phyloP scores from a whole-genome alignment of 2,113 vertebrate species.

The Acrocephalus kingi region DNA sequence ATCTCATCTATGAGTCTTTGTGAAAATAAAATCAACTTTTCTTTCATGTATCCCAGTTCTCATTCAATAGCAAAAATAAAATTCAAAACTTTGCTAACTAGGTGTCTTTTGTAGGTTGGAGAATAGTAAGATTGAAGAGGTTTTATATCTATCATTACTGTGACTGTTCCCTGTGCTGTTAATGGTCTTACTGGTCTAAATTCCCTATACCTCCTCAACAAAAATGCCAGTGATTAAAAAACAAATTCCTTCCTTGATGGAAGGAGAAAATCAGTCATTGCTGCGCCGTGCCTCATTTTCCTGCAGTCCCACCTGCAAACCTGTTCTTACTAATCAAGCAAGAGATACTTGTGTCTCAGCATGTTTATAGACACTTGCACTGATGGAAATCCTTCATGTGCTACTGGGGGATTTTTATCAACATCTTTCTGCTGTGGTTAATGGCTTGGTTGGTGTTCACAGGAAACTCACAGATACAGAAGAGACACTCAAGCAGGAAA shows the following conservation, averaged over 20 bases:
- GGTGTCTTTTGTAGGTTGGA: not conserved
- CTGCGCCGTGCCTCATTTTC: not conserved
- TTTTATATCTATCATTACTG: not conserved
- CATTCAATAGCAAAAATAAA: not conserved
- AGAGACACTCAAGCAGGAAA: not conserved
- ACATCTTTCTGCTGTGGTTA: not conserved
- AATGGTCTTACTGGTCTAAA: not conserved
- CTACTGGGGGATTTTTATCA: not conserved
- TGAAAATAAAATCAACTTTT: not conserved
- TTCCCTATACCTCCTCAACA: not conserved
- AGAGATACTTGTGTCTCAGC: not conserved
- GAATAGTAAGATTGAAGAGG: not conserved
- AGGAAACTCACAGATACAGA: not conserved
- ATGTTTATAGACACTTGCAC: not conserved
- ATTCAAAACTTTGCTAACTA: not conserved
- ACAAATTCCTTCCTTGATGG: not conserved
- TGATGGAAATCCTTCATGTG: not conserved
- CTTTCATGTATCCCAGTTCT: not conserved
- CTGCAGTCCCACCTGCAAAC: not conserved
- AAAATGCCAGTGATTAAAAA: not conserved
- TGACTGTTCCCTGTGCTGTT: not conserved
- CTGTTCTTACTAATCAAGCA: not conserved
- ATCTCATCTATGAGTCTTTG: not conserved
- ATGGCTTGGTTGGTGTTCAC: not conserved
- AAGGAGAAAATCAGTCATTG: not conserved